These are phyloP conservation scores for Volucella inflata DNA, from an alignment of 2,888 invertebrate genomes.

Conservation along the genomic window DNA sequence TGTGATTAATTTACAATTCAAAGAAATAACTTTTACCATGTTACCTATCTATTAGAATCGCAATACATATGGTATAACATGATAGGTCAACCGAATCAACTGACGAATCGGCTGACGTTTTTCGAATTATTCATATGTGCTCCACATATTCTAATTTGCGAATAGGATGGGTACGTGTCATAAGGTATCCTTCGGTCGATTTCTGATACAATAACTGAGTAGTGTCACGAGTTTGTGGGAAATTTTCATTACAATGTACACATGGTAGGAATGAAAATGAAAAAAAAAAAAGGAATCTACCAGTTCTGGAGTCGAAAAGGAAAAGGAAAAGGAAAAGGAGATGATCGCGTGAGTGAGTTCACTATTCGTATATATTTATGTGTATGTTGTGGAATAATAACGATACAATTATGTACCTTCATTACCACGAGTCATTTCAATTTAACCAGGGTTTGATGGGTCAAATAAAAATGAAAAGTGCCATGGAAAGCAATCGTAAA, in stretches of 20 bases:
- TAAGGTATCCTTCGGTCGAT: slow-evolving; percentile 57
- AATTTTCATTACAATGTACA: slow-evolving; percentile 57
- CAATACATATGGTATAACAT: background rate
- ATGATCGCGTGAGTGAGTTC: slow-evolving; percentile 60
- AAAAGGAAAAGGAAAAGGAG: slow-evolving; percentile 21
- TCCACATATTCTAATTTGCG: slow-evolving; percentile 61
- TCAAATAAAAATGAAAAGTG: background rate
- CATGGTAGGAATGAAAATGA: background rate
- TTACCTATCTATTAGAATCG: background rate
- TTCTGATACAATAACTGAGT: slow-evolving; percentile 59
- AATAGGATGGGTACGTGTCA: slow-evolving; percentile 70
- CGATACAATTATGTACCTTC: background rate
- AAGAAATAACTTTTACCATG: slow-evolving; percentile 7
- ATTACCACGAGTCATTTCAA: slow-evolving; percentile 5
- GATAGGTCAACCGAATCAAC: background rate
- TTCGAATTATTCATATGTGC: slow-evolving; percentile 59
- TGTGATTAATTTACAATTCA: slow-evolving; percentile 53
- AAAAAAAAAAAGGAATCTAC: background rate
- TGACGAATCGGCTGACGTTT: slow-evolving; percentile 18
- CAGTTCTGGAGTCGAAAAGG: slow-evolving; percentile 20
- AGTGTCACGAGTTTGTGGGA: slow-evolving; percentile 62
- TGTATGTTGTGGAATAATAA: background rate
- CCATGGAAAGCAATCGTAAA: slow-evolving; percentile 6
- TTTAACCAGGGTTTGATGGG: slow-evolving; percentile 7
- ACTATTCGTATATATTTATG: background rate